Evolutionary conservation across 2,888 invertebrate species (phyloP), one percentile per base, ranked within the genome.

Genomic region (Eurytoma adleriae): DNA sequence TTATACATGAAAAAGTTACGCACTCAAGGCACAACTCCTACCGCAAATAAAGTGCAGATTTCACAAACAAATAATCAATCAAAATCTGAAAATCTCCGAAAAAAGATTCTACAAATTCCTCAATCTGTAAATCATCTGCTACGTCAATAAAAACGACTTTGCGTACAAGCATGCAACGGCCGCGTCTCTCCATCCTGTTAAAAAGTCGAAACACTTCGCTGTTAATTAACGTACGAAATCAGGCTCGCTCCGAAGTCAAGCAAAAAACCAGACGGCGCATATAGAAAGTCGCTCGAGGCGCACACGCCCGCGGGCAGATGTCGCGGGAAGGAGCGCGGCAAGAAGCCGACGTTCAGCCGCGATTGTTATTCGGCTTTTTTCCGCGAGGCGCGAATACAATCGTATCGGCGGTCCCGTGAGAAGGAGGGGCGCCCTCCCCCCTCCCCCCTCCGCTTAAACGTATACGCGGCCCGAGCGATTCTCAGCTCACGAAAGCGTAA

Each of bases 401-500:
- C 77, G 77, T 80, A 80, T 80, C 80, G 76, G 24, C 52, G 18
- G 40, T 10, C 18, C 20, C 27, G 61, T 62, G 71, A 62, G 50
- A 27, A 18, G 20, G 56, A 40, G 40, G 40, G 40, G 7, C 40
- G 66, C 66, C 18, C 27, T 12, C 67, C 7, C 24, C n/a, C 40
- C 16, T 10, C 4, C 20, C 57, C 70, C 20, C 69, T 61, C 69
- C 40, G 7, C 40, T 40, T 40, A 40, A 40, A 40, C 40, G 40
- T 40, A 40, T 40, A 40, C 40, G 40, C 40, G 10, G 40, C 40
- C 40, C 62, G 12, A 64, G 20, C 78, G 79, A 79, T 82, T 82
- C 82, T 79, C 79, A 80, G 71, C 59, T 82, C 82, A 79, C 40
- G 80, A 82, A 82, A 83, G 77, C 79, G 81, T 81, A 81, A 81